phyloP scores from a whole-genome alignment of 2,888 invertebrate genomes.

The Lissonota sp. region DNA sequence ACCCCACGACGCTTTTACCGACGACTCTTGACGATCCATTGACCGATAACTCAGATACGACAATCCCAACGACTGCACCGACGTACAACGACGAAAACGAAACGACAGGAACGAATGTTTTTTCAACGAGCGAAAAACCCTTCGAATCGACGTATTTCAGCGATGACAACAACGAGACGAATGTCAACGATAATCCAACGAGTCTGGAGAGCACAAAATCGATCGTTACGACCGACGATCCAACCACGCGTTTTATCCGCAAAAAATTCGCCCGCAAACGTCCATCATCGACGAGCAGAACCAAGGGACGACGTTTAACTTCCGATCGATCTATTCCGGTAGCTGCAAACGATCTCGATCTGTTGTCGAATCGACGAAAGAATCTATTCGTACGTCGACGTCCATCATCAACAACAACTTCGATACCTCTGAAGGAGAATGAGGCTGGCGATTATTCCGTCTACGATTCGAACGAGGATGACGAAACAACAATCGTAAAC shows the following conservation, averaged over 20 bases:
- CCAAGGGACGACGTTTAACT: constrained; percentile 39
- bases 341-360: constrained; percentile 31
- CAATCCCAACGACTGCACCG: not conserved
- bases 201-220: constrained; percentile 36
- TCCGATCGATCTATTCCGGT: constrained; percentile 22
- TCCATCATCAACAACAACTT: constrained; percentile 69
- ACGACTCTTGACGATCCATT: constrained; percentile 34
- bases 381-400: constrained; percentile 73
- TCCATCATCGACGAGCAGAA: constrained; percentile 60
- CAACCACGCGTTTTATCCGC: constrained; percentile 68
- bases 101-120: constrained; percentile 7
- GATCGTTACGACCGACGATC: constrained; percentile 31
- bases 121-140: constrained; percentile 21
- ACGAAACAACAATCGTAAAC: constrained; percentile 25
- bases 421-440: not conserved
- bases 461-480: constrained; percentile 17
- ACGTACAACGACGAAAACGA: not conserved
- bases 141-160: constrained; percentile 5
- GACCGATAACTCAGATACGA: constrained; percentile 20
- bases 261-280: constrained; percentile 75
- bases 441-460: constrained; percentile 1
- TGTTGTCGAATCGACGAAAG: constrained; percentile 72
- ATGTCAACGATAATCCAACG: constrained; percentile 31
- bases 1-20: constrained; percentile 34
- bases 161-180: constrained; percentile 15